Evolutionary conservation across 2,888 invertebrate species (phyloP), one percentile per base, ranked within the genome.

Genomic region (Tigriopus californicus): DNA sequence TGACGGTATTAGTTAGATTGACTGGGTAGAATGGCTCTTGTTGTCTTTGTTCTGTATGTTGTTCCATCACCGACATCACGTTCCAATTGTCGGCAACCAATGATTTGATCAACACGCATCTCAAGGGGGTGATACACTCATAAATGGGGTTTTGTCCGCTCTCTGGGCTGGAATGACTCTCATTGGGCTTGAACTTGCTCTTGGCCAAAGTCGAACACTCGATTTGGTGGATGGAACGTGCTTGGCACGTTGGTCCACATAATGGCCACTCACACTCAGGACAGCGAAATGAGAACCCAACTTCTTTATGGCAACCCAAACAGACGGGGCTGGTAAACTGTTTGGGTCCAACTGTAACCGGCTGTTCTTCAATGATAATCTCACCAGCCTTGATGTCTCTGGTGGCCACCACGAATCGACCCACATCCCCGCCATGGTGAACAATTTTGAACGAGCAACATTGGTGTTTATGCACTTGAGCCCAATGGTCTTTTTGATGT

Each of bases 71-170:
- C 24, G 44, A 52, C 24, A 64, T 48, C 42, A 52, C 63, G 20
- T 58, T 49, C 64, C 64, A 64, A 11, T 62, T 61, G 2, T 22
- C n/a, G 1, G 60, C 53, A 48, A 62, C 54, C n/a, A 55, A 25
- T 20, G 61, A 53, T 48, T 53, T 61, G n/a, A 64, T 55, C 24
- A 62, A 55, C 22, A 64, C 55, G 44, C 64, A 64, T 61, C 64
- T 41, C 10, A 64, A 25, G 4, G 63, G 62, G 5, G 61, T 61
- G 11, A 64, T 51, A 41, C 62, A 52, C 52, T 64, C 63, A 58
- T 64, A 64, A 1, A 62, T 63, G 8, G 63, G 64, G 33, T 49
- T 42, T 12, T 48, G 48, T 33, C 33, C 33, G 10, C 18, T 24
- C n/a, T 54, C 11, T 18, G 40, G 33, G 15, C 15, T n/a, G 1